A percentile compares a stretch with the other conserved stretches of the same genome.
phyloP scores from a whole-genome alignment of 2,888 invertebrate species.

The Rhingia rostrata region DNA sequence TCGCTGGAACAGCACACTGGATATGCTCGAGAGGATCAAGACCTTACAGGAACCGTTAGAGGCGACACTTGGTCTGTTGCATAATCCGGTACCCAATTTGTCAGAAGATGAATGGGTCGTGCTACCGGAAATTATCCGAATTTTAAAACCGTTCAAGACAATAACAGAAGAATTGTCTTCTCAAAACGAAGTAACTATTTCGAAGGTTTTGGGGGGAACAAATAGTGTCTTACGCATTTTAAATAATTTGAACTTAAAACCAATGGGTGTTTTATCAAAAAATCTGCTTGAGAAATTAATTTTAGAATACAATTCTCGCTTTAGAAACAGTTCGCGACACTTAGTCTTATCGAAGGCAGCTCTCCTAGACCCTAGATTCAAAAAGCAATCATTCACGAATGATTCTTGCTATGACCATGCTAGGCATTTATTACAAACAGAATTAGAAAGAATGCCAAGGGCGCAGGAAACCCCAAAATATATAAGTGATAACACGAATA shows the following conservation, averaged over 20 bases:
- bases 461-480: not conserved
- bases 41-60: conserved; percentile 16
- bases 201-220: conserved; percentile 16
- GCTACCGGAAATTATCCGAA: not conserved
- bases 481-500: not conserved
- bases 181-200: conserved; percentile 17
- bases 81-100: conserved; percentile 15
- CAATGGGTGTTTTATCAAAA: not conserved
- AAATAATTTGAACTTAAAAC: not conserved
- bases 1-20: conserved; percentile 24
- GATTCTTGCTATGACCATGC: conserved; percentile 8
- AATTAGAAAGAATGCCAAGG: conserved; percentile 19
- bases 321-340: conserved; percentile 21
- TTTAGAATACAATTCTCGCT: conserved; percentile 13
- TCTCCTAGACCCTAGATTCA: conserved; percentile 6
- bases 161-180: conserved; percentile 20
- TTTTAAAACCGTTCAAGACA: conserved; percentile 16
- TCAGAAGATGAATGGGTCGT: conserved; percentile 22
- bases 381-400: conserved; percentile 2
- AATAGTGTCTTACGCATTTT: conserved; percentile 6
- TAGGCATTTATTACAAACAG: conserved; percentile 11
- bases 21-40: conserved; percentile 31
- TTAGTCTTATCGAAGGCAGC: conserved; percentile 23
- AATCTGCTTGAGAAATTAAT: conserved; percentile 1
- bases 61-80: conserved; percentile 24